Conservation (phyloP, 1,140 invertebrate genomes). For the Tribolium castaneum region DNA sequence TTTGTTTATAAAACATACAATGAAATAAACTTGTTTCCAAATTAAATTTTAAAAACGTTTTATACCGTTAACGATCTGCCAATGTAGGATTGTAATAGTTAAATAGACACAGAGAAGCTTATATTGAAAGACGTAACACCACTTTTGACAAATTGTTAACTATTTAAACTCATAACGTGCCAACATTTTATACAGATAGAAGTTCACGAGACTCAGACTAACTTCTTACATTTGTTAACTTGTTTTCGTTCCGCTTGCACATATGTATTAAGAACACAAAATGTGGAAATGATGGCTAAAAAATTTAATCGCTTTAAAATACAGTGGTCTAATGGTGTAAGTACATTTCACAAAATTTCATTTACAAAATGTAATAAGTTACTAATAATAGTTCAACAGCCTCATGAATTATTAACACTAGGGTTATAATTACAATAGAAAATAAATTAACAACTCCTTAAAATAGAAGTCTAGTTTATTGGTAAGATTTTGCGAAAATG, state of each 20-base stretch:
- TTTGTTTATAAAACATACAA: conserved; percentile 58
- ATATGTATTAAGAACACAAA: conserved; percentile 19
- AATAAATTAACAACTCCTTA: conserved; percentile 46
- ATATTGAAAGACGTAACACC: conserved; percentile 42
- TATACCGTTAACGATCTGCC: conserved; percentile 36
- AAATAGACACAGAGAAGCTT: conserved; percentile 43
- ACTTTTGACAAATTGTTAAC: conserved; percentile 39
- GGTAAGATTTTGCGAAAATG: conserved; percentile 35
- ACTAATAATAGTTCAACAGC: conserved; percentile 62
- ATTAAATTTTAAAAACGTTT: conserved; percentile 15
- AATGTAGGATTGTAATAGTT: conserved; percentile 34
- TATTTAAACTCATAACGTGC: conserved; percentile 40
- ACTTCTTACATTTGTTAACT: conserved; percentile 37
- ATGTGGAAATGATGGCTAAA: conserved; percentile 40
- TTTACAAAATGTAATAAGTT: conserved; percentile 60
- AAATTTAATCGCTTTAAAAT: conserved; percentile 48
- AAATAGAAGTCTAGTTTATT: conserved; percentile 43
- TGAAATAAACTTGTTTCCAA: conserved; percentile 33
- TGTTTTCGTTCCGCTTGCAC: background rate
- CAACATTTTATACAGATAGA: conserved; percentile 45
- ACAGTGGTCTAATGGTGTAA: conserved; percentile 53
- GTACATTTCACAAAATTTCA: conserved; percentile 59
- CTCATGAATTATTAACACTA: conserved; percentile 58
- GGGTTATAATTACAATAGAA: conserved; percentile 53
- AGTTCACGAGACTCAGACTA: conserved; percentile 45